Evolutionary conservation across 2,888 invertebrate genomes (phyloP).

Genomic region (Rapana venosa): DNA sequence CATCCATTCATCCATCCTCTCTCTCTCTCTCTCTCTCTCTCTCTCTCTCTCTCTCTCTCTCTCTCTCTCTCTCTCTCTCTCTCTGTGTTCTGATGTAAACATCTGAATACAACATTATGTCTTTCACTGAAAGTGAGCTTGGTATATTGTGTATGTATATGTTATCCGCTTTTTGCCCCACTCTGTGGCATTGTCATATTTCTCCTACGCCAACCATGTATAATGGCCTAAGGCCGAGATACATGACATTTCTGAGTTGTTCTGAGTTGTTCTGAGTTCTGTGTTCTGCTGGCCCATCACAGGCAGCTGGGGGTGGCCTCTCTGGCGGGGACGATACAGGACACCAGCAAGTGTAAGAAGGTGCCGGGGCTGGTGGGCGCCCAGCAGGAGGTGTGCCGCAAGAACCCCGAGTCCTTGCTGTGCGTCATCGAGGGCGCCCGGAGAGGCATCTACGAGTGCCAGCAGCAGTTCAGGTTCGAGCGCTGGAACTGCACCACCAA

Average conservation of each 20-base stretch:
- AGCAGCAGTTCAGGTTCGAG: constrained; percentile 81
- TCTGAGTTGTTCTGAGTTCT: too few relatives aligned
- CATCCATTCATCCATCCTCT: not conserved
- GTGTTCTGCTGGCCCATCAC: not conserved
- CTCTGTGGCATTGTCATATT: too few relatives aligned
- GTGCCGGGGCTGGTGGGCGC: constrained; percentile 70
- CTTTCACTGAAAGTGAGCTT: too few relatives aligned
- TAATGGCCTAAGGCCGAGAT: too few relatives aligned
- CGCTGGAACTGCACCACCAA: constrained; percentile 82
- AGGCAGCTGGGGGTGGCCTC: constrained; percentile 73
- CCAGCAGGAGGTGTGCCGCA: constrained; percentile 80
- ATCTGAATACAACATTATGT: too few relatives aligned
- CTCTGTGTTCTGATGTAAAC: too few relatives aligned
- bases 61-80: not conserved
- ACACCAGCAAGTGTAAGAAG: constrained; percentile 61
- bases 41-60: not conserved
- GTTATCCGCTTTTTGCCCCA: too few relatives aligned
- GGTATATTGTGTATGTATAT: too few relatives aligned
- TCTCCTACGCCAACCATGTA: too few relatives aligned
- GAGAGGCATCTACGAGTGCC: constrained; percentile 81
- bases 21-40: not conserved
- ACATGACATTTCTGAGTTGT: too few relatives aligned
- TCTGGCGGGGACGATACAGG: constrained; percentile 57
- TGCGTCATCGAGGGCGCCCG: constrained; percentile 81
- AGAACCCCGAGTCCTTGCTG: constrained; percentile 80